Base-by-base conservation (phyloP, 2,888 invertebrate genomes). In the Erynnis tages region DNA sequence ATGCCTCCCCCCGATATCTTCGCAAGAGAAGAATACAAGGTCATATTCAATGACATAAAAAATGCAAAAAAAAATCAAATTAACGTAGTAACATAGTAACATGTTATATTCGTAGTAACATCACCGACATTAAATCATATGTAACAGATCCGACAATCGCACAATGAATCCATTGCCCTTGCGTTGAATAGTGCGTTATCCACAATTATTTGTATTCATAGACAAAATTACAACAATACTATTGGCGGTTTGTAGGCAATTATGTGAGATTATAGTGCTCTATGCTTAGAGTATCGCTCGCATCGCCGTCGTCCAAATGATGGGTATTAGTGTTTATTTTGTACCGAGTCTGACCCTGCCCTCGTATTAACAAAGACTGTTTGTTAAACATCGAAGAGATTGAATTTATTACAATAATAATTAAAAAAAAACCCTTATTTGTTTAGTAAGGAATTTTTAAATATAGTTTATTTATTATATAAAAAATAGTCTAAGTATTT, bases 241-340 rank as follows among this genome's bases (percentile, higher is more conserved):
- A 21, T 25, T 25, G 23, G 32, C 17, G 17, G 16, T 40, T 48
- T 14, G 32, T 40, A 40, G 30, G 8, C 38, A 32, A 32, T 48
- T 48, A 40, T 48, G 6, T 16, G 13, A 11, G 34, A 54, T 48
- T 45, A 54, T 49, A 23, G 50, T 55, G 21, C 32, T 55, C 29
- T 17, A 35, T 53, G 37, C 46, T 27, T 54, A 14, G 25, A 27
- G 46, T 47, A 25, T 38, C 10, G 41, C 16, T 41, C 16, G 37
- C 76, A 71, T 69, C 69, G 67, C 65, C 65, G 64, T 67, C 67
- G 64, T 67, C n/a, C n/a, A n/a, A n/a, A n/a, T n/a, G n/a, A n/a
- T n/a, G n/a, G 69, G 69, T 74, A 75, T 78, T 76, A 75, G 71
- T 69, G 71, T 37, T 37, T 21, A 37, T 21, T 35, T 21, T 35